These are phyloP conservation scores for Hydrozoanthus gracilis DNA, from an alignment of 92 coral and sea anemone genomes.

Conservation along the genomic window DNA sequence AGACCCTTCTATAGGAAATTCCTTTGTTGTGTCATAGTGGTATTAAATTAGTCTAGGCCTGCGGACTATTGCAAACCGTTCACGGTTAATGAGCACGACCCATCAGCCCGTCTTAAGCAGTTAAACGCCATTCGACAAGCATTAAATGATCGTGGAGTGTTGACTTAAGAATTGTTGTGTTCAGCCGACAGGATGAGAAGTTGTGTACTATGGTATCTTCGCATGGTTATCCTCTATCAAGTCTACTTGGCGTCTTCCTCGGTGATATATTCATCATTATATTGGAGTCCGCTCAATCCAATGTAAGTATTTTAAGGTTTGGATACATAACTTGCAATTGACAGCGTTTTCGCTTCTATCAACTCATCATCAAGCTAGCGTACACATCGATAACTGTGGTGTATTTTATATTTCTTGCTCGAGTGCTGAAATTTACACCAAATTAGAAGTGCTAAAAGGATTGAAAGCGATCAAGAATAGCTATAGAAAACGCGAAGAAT, in stretches of 20 bases:
- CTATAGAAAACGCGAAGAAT: neutral
- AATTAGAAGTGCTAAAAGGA: neutral
- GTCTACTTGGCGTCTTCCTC: conserved; percentile 29
- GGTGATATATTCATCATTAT: conserved; percentile 17
- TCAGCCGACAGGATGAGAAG: conserved; percentile 21
- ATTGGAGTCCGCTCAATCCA: conserved; percentile 47
- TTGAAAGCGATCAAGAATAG: conserved; percentile 11
- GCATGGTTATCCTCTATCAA: conserved; percentile 21
- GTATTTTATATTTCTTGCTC: neutral
- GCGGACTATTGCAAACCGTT: conserved; percentile 33
- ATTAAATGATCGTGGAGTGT: conserved; percentile 39
- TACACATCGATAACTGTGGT: conserved; percentile 6
- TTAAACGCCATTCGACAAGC: conserved; percentile 49
- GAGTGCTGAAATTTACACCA: neutral
- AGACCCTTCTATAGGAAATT: conserved; percentile 3
- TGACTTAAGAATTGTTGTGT: conserved; percentile 29
- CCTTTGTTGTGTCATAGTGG: conserved; percentile 40
- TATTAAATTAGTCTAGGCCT: conserved; percentile 31
- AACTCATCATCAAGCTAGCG: conserved; percentile 31
- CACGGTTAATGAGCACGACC: conserved; percentile 42
- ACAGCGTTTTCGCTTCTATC: conserved; percentile 50
- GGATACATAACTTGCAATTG: conserved; percentile 39
- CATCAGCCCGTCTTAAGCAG: conserved; percentile 33
- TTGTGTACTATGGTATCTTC: neutral
- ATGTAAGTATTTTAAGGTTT: conserved; percentile 34